phyloP scores from a whole-genome alignment of 2,888 invertebrate species.

The Celastrina argiolus region DNA sequence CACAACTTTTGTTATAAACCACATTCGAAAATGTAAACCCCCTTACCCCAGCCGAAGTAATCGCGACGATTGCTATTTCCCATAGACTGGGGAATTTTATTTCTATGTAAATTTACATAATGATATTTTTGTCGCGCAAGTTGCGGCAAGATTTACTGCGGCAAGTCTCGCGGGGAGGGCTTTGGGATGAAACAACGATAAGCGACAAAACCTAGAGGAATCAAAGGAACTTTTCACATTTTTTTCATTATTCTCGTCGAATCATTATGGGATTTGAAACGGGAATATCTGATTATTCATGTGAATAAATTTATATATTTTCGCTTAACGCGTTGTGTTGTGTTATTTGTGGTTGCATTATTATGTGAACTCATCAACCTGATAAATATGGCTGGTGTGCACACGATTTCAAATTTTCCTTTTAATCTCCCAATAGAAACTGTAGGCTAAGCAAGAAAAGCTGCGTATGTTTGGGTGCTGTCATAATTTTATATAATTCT shows the following conservation, averaged over 20 bases:
- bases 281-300: neutral
- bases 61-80: constrained; percentile 34
- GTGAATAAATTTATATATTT: neutral
- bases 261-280: neutral
- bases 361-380: too few species aligned
- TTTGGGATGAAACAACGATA: constrained; percentile 28
- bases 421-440: too few species aligned
- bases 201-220: constrained; percentile 11
- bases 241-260: neutral
- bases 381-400: too few species aligned
- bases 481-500: too few species aligned
- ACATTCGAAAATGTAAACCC: neutral
- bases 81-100: constrained; percentile 51
- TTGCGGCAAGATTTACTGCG: constrained; percentile 63
- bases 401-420: too few species aligned
- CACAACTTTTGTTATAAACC: too few species aligned
- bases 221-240: constrained; percentile 10
- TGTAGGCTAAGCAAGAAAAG: too few species aligned
- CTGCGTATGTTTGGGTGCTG: too few species aligned
- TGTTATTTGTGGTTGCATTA: neutral
- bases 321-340: neutral
- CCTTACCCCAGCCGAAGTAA: constrained; percentile 20
- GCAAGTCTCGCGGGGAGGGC: constrained; percentile 37
- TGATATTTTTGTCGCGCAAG: constrained; percentile 73
- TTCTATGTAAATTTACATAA: constrained; percentile 72